Conservation (phyloP, 2,888 invertebrate genomes). For the Aphelenchoides bicaudatus region DNA sequence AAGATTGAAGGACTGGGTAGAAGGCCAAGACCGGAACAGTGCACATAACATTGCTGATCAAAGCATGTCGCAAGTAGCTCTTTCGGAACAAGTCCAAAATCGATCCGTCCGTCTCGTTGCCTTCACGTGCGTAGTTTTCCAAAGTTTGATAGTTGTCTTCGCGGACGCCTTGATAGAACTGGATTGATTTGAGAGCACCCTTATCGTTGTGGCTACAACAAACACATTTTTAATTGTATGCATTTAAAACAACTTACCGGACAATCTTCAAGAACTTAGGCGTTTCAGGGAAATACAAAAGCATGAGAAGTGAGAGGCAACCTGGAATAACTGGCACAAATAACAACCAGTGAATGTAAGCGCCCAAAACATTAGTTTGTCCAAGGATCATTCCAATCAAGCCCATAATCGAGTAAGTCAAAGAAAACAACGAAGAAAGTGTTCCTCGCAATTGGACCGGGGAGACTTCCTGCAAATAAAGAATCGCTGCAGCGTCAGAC, state of each 20-base stretch:
- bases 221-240: neutral
- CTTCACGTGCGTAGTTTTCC: constrained; percentile 29
- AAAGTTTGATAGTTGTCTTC: constrained; percentile 25
- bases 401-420: constrained; percentile 51
- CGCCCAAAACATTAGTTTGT: constrained; percentile 42
- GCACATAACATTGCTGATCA: constrained; percentile 44
- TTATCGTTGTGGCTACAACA: neutral
- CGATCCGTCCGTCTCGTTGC: constrained; percentile 7
- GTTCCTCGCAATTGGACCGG: constrained; percentile 51
- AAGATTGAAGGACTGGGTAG: constrained; percentile 53
- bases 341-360: constrained; percentile 47
- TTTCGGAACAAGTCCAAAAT: constrained; percentile 35
- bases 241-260: constrained; percentile 5
- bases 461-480: constrained; percentile 47
- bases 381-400: constrained; percentile 56
- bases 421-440: constrained; percentile 50
- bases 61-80: constrained; percentile 43
- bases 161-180: constrained; percentile 44
- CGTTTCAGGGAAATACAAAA: constrained; percentile 51
- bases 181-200: constrained; percentile 30
- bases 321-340: constrained; percentile 52
- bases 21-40: constrained; percentile 49
- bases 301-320: constrained; percentile 41
- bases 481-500: constrained; percentile 47
- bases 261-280: constrained; percentile 45